Base-by-base conservation (phyloP, 1,140 invertebrate species). In the Drosophila subpulchrella region DNA sequence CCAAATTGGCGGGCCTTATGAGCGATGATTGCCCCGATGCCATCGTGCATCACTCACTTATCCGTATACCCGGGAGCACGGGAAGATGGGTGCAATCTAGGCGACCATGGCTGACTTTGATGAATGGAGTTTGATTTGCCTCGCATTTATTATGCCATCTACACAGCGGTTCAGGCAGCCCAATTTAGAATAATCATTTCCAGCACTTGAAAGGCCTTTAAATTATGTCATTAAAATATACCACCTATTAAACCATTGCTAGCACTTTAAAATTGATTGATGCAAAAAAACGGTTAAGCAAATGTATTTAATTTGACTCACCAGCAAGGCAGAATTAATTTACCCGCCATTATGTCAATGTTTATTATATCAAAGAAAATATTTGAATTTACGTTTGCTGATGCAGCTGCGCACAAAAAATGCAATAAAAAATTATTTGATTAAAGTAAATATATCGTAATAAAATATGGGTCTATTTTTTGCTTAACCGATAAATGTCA, bases 1-100 rank as follows among this genome's bases (percentile, higher is more conserved):
- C 79, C 79, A 83, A 89, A 83, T 83, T 89, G 84, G 75, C 72
- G 72, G 67, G 63, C 68, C 84, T 89, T 76, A 70, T 86, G 84
- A 89, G 84, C 83, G 79, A 86, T 86, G 84, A 86, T 89, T 83
- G 79, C 58, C 79, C 50, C 66, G 42, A 48, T 73, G 71, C 74
- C 66, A 80, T 83, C 71, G 67, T 83, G 79, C 63, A 83, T 88
- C 84, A 77, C 72, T 81, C 51, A 71, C 67, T 58, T 58, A 20
- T 24, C 48, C 20, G 17, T 12, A 27, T 2, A 3, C 10, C 7
- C 41, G 32, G 46, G 41, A 34, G 46, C 36, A 32, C 12, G n/a
- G 34, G 36, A 36, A 42, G 13, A 15, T 47, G 42, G 24, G 20
- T 77, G 62, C 62, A 65, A 65, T 50, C 68, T 65, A 75, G 70